Base-by-base conservation (phyloP, 2,888 invertebrate genomes). In the Gibbula magus region DNA sequence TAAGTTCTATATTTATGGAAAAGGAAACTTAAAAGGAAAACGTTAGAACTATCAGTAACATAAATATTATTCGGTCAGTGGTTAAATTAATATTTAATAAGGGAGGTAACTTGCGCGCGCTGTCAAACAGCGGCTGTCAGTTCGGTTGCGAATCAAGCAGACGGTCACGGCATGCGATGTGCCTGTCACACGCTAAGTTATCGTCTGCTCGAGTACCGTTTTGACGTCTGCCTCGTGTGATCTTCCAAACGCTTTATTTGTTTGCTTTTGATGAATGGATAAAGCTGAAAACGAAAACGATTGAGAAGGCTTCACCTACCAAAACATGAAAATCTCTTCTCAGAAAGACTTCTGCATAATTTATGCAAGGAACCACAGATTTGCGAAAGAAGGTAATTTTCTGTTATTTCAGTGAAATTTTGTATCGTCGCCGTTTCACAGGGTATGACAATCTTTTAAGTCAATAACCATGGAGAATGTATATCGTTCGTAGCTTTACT, bases 101-200 rank as follows among this genome's bases (percentile, higher is more conserved):
- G 70, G 70, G 70, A 70, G 70, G 70, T 70, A 70, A 70, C 20
- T 35, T 18, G 20, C 20, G 35, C 32, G 32, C 29, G 32, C 18
- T 70, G 70, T 70, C 70, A 70, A 70, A 35, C 20, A 70, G 39
- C 39, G 25, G 61, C 20, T 70, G 70, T 70, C 70, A 32, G 45
- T 8, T 45, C 45, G 20, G 70, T 39, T 5, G 70, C 70, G 35
- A 39, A 35, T 70, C 35, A 45, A 45, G 45, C 45, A 45, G 45
- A 45, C 45, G 45, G 45, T 45, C 70, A 70, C 70, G 70, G 35
- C 32, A 70, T 39, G 70, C 32, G 70, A 70, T 20, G 22, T 20
- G 22, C 22, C 56, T 70, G 70, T 70, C 70, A 70, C 20, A 29
- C 20, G 70, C 32, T 18, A 70, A 20, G 35, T 61, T 61, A 61